Conservation (phyloP, 1,140 invertebrate genomes). For the Lepidostoma basale region DNA sequence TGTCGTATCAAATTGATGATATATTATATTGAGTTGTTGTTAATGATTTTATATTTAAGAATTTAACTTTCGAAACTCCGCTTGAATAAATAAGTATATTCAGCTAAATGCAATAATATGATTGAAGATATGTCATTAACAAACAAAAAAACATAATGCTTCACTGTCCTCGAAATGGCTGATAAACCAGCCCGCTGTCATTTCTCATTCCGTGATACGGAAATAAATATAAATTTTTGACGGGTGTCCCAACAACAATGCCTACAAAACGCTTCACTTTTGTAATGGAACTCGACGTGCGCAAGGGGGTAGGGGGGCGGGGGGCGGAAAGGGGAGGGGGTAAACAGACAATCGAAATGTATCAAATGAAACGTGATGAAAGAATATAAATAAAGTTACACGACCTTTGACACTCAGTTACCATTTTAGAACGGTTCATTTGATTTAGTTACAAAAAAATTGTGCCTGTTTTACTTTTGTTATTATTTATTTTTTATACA, state of each 20-base stretch:
- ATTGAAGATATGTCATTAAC: too few species aligned
- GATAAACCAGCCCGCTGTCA: neutral
- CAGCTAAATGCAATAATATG: too few species aligned
- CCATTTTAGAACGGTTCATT: conserved; percentile 10
- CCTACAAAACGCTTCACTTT: conserved; percentile 28
- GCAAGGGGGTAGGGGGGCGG: too few species aligned
- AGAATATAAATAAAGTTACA: conserved; percentile 4
- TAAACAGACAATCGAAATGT: neutral
- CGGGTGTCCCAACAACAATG: conserved; percentile 34
- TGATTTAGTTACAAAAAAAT: neutral
- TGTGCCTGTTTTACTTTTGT: neutral
- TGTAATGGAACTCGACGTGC: neutral
- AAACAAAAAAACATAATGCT: too few species aligned
- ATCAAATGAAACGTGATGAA: neutral
- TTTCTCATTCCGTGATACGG: conserved; percentile 8
- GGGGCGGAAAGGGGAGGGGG: too few species aligned
- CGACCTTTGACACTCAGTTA: neutral
- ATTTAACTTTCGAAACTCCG: too few species aligned
- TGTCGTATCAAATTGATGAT: too few species aligned
- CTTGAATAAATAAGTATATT: too few species aligned
- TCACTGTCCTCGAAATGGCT: too few species aligned
- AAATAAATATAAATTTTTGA: conserved; percentile 44
- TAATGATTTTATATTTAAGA: too few species aligned
- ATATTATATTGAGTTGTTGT: too few species aligned
- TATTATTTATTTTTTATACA: too few species aligned